A percentile compares a stretch with the other conserved stretches of the same genome.
These are phyloP conservation scores for Xylota segnis DNA, from an alignment of 2,888 invertebrate genomes.

Conservation along the genomic window DNA sequence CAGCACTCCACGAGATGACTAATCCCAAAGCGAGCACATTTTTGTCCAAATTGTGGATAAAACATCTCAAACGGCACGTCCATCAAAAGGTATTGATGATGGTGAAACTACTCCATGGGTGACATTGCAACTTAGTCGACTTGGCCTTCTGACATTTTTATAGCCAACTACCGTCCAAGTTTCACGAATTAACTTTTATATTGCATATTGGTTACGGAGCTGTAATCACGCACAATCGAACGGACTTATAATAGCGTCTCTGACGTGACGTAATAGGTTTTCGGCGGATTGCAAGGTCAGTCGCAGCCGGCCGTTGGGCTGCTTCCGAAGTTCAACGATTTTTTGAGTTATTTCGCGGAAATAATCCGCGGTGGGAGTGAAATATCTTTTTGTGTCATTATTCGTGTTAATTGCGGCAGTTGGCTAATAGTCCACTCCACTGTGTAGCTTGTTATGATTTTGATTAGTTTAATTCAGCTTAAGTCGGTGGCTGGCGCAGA, in stretches of 20 bases:
- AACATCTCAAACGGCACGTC: conserved; percentile 14
- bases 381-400: conserved; percentile 58
- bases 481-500: conserved; percentile 11
- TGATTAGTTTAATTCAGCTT: conserved; percentile 47
- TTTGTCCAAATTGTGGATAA: background rate
- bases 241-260: conserved; percentile 1
- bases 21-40: background rate
- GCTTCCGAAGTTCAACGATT: conserved; percentile 71
- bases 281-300: conserved; percentile 48
- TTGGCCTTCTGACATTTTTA: conserved; percentile 33
- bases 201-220: conserved; percentile 52
- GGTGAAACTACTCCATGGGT: conserved; percentile 22
- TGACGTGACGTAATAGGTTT: conserved; percentile 52
- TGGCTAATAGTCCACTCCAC: conserved; percentile 42
- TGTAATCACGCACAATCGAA: conserved; percentile 38
- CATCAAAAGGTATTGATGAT: conserved; percentile 5
- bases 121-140: conserved; percentile 25
- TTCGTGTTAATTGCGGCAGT: conserved; percentile 57
- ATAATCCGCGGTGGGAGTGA: conserved; percentile 50
- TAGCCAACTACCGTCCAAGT: conserved; percentile 27
- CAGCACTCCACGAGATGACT: conserved; percentile 20
- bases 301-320: background rate
- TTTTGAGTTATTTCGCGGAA: conserved; percentile 67
- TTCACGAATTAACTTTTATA: conserved; percentile 17
- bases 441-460: conserved; percentile 53